These are phyloP conservation scores for Dicranocentrus wangi DNA, from an alignment of 2,888 invertebrate genomes.

Conservation along the genomic window DNA sequence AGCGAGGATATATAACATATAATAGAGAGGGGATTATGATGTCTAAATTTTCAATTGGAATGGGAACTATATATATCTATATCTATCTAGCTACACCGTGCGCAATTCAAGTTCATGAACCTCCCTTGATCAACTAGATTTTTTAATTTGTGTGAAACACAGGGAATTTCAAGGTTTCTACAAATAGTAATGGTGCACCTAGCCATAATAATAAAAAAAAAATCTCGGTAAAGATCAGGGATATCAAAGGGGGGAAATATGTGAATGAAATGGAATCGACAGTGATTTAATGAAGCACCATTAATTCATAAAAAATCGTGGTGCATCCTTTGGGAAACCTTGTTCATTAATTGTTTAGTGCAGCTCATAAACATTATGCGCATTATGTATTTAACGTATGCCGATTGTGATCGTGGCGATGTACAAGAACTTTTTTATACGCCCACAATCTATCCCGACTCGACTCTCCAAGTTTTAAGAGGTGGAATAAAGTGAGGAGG, in stretches of 20 bases:
- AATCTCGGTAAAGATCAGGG: too few species aligned
- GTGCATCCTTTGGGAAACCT: background rate
- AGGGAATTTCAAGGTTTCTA: background rate
- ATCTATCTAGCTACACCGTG: too few species aligned
- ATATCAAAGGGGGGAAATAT: too few species aligned
- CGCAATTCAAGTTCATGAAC: conserved; percentile 3
- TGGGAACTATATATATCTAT: too few species aligned
- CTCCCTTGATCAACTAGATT: background rate
- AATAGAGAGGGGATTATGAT: background rate
- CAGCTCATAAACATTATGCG: background rate
- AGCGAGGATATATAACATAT: conserved; percentile 6
- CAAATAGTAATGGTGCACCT: background rate
- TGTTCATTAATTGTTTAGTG: conserved; percentile 8
- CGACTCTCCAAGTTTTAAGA: too few species aligned
- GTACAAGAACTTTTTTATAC: too few species aligned
- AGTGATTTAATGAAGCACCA: conserved; percentile 6
- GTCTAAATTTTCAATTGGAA: conserved; percentile 7
- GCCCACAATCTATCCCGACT: too few species aligned
- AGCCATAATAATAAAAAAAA: too few species aligned
- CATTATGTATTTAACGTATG: conserved; percentile 7
- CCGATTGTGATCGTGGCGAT: background rate
- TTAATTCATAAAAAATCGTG: conserved; percentile 6
- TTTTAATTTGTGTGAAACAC: background rate
- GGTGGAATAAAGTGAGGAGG: too few species aligned
- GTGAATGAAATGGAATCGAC: background rate